A percentile compares a stretch with the other conserved stretches of the same genome.
Conservation (phyloP, 2,797 vertebrate genomes). For the Characodon lateralis region DNA sequence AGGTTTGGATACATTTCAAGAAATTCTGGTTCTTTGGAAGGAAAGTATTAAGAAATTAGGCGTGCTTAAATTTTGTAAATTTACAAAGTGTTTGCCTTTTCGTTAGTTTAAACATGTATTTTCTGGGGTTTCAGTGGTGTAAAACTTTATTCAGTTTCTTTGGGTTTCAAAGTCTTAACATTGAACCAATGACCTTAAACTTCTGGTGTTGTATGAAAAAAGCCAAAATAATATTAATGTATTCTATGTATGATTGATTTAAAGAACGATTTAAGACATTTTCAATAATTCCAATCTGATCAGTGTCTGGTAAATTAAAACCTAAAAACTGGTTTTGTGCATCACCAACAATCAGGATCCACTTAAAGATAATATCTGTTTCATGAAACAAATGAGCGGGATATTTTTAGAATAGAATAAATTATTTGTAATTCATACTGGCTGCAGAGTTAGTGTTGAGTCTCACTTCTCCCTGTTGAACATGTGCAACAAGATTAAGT, state of each 20-base stretch:
- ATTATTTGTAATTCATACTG: slow-evolving; percentile 27
- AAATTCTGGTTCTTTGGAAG: neutral
- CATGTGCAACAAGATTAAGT: slow-evolving; percentile 9
- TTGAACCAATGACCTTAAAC: neutral
- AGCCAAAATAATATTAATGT: neutral
- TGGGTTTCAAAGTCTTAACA: neutral
- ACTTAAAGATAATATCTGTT: slow-evolving; percentile 31
- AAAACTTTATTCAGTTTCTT: neutral
- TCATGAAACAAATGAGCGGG: slow-evolving; percentile 29
- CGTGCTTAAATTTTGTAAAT: neutral
- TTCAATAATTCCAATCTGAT: neutral
- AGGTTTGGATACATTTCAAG: neutral
- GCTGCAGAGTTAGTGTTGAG: slow-evolving; percentile 26
- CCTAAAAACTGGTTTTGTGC: neutral
- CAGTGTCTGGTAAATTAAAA: neutral
- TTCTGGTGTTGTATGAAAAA: neutral
- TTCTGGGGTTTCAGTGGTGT: neutral
- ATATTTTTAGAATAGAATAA: slow-evolving; percentile 62
- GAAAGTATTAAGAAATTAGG: neutral
- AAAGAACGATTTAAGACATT: neutral
- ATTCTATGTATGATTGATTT: neutral
- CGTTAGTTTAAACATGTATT: neutral
- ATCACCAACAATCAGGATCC: neutral
- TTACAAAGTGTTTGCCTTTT: neutral
- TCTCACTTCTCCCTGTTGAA: slow-evolving; percentile 14